Base-by-base conservation (phyloP, 2,888 invertebrate genomes). In the Strigamia transsilvanica region DNA sequence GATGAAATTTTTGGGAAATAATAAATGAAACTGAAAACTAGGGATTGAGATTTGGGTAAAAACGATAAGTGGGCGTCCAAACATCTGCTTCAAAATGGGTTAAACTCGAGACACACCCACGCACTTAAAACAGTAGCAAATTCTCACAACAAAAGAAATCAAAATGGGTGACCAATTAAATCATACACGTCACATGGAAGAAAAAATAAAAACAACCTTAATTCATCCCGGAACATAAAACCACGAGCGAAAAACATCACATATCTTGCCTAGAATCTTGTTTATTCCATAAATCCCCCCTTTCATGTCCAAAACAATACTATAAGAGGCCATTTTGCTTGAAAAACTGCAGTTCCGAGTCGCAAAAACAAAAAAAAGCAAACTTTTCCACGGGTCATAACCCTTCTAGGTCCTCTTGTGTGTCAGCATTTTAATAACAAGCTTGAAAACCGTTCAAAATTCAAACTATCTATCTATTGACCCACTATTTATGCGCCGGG, bases 11-110 rank as follows among this genome's bases (percentile, higher is more conserved):
- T 3, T 4, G 18, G 38, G 27, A 27, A 27, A 27, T 27, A 2
- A 3, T 27, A n/a, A n/a, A n/a, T n/a, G 27, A 27, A 27, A 27
- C 27, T 27, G 27, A 27, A 27, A 61, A 61, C 18, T 9, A 61
- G 61, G 61, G 21, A 61, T n/a, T 61, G 13, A n/a, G 61, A 13
- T 61, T 61, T 61, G 18, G 12, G 61, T 23, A 5, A 66, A n/a
- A 66, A 0, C 5, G 18, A n/a, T n/a, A n/a, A 66, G 61, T 66
- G 61, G 61, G 61, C 61, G 61, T n/a, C 21, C 18, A 2, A 21
- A 66, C 61, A 66, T 66, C 61, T 66, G 61, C 61, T 66, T 66
- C 12, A 12, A 66, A 66, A 66, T 21, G 61, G 61, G 61, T 66
- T 66, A 66, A 66, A 66, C 21, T 21, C 61, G 18, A 21, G 61